Base-by-base conservation (phyloP, 2,797 vertebrate genomes). In the Neosalanx taihuensis region DNA sequence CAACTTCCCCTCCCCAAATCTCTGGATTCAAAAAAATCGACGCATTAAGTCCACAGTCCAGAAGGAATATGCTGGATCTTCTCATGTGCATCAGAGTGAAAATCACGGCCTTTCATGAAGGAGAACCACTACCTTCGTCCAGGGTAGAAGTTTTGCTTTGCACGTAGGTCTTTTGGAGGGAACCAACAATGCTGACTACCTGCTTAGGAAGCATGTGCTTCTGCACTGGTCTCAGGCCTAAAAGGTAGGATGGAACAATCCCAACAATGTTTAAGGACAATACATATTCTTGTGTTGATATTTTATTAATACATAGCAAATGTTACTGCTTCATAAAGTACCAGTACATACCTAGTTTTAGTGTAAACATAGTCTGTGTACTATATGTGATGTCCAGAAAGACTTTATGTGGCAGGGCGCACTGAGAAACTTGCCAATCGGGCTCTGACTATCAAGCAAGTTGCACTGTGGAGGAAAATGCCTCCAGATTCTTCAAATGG, bases 401-500 rank as follows among this genome's bases (percentile, higher is more conserved):
- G 20, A 41, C n/a, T 18, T 7, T 46, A 53, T 56, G 63, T 49
- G 41, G 13, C 60, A 62, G 10, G 26, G 15, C 2, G n/a, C 60
- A 33, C 30, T 31, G 10, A 46, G 41, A 9, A 46, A 9, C 41
- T 46, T 46, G 41, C 41, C 41, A 46, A 46, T 46, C 41, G 3
- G 41, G 41, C 41, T 46, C 41, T 46, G 41, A 46, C 7, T 9
- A 3, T 46, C 41, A 46, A 12, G 41, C 41, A 13, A 13, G 41
- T 46, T 46, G 41, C 41, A 46, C 12, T 46, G 41, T 46, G 41
- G 41, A 46, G 10, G 5, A 46, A 46, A 12, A 46, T 46, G 10
- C 7, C 41, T 46, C 41, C 10, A 46, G 41, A 9, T 46, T 46
- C 35, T 41, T 18, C 72, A 81, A 83, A 79, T 33, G 64, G 72